phyloP scores from a whole-genome alignment of 1,140 invertebrate species.

The Drosophila asahinai region DNA sequence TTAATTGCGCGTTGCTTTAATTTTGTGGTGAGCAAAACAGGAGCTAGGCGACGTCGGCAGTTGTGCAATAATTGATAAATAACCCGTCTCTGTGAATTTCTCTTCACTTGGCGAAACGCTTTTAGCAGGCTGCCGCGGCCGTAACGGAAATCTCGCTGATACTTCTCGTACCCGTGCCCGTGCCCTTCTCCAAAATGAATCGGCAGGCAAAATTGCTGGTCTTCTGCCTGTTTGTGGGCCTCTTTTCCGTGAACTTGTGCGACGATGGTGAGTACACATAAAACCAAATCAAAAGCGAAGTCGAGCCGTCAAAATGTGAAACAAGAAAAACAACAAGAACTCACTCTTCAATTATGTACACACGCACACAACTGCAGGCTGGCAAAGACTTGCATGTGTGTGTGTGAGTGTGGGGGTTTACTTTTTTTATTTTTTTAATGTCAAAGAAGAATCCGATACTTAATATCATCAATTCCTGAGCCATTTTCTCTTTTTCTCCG shows the following conservation, averaged over 20 bases:
- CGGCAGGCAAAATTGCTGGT: conserved; percentile 70
- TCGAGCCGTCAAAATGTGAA: not conserved
- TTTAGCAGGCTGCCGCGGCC: conserved; percentile 26
- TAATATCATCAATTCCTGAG: conserved; percentile 41
- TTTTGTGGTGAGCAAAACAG: conserved; percentile 54
- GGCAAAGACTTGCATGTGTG: conserved; percentile 6
- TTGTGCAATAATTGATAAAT: conserved; percentile 46
- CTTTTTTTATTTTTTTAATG: conserved; percentile 12
- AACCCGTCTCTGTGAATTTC: conserved; percentile 10
- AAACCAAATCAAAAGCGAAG: conserved; percentile 4
- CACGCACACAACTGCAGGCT: conserved; percentile 12
- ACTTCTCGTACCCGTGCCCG: conserved; percentile 23
- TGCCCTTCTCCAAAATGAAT: conserved; percentile 54
- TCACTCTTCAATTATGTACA: conserved; percentile 20
- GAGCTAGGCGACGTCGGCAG: conserved; percentile 21
- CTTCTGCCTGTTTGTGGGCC: conserved; percentile 69
- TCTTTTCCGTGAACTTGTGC: conserved; percentile 58
- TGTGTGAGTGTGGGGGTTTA: conserved; percentile 25
- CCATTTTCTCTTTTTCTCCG: conserved; percentile 25
- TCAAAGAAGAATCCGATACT: conserved; percentile 33
- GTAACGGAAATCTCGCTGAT: conserved; percentile 35
- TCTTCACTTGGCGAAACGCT: not conserved
- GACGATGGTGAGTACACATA: conserved; percentile 61
- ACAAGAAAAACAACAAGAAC: conserved; percentile 4
- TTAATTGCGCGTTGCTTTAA: conserved; percentile 72